phyloP scores from a whole-genome alignment of 1,140 invertebrate genomes.

The Dendrolimus kikuchii region DNA sequence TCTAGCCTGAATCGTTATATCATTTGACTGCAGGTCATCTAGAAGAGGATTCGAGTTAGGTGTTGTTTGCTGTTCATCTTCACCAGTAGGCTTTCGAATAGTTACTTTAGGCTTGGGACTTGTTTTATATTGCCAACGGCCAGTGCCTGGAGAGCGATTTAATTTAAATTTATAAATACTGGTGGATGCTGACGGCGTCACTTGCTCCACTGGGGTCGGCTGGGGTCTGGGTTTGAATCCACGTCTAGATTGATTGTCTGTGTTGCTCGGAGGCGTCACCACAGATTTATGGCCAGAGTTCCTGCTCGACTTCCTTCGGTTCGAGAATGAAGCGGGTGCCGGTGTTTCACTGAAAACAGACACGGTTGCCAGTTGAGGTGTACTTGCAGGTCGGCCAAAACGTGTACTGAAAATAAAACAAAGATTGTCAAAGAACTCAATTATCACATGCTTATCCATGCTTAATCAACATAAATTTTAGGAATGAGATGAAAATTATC shows the following conservation, averaged over 20 bases:
- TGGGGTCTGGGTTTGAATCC: constrained; percentile 76
- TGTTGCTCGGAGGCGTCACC: constrained; percentile 55
- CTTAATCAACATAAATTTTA: too few relatives aligned
- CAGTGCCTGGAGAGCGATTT: constrained; percentile 77
- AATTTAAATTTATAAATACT: constrained; percentile 83
- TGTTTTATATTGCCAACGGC: constrained; percentile 91
- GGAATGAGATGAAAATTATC: not conserved
- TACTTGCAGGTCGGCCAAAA: constrained; percentile 62
- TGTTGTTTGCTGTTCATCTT: constrained; percentile 68
- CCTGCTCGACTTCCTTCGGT: constrained; percentile 60
- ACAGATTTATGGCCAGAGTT: constrained; percentile 60
- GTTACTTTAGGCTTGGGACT: constrained; percentile 88
- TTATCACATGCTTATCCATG: not conserved
- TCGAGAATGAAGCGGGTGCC: constrained; percentile 53
- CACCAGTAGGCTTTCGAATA: constrained; percentile 81
- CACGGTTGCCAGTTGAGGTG: constrained; percentile 73
- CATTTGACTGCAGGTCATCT: constrained; percentile 55
- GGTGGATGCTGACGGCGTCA: constrained; percentile 61
- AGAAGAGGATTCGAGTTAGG: constrained; percentile 54
- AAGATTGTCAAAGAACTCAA: constrained; percentile 7
- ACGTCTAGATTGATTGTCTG: constrained; percentile 66
- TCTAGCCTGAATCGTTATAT: constrained; percentile 59
- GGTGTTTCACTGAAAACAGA: constrained; percentile 77
- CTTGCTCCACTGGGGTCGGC: constrained; percentile 70
- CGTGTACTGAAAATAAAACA: constrained; percentile 64